A percentile compares a stretch with the other conserved stretches of the same genome.
Evolutionary conservation across 2,888 invertebrate genomes (phyloP).

Genomic region (Harpalus rufipes): DNA sequence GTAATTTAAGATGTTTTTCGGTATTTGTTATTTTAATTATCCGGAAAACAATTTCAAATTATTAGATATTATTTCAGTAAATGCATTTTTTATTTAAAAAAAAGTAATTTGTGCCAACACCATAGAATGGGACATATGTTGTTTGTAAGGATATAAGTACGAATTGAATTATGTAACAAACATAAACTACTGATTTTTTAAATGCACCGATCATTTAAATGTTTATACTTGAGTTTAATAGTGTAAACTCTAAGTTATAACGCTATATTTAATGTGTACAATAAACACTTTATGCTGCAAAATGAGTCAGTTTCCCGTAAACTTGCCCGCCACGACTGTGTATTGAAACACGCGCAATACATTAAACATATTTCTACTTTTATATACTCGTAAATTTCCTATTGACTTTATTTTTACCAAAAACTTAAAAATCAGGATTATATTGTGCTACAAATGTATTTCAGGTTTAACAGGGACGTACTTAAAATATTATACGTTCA

Average conservation of each 20-base stretch:
- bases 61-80: too few species aligned
- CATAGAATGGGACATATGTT: too few species aligned
- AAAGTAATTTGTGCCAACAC: too few species aligned
- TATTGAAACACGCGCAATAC: neutral
- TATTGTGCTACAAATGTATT: constrained; percentile 1
- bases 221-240: neutral
- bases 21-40: neutral
- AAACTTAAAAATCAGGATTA: neutral
- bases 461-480: neutral
- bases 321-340: neutral
- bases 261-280: neutral
- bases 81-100: too few species aligned
- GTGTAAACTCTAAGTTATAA: neutral
- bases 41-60: neutral
- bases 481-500: neutral
- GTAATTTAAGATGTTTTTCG: neutral
- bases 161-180: too few species aligned
- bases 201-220: too few species aligned
- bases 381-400: constrained; percentile 6
- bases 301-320: constrained; percentile 31
- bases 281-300: neutral
- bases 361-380: constrained; percentile 26
- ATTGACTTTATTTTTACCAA: constrained; percentile 10
- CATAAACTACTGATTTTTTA: too few species aligned
- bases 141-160: too few species aligned